These are phyloP conservation scores for Coilia nasus DNA, from an alignment of 2,797 vertebrate species.

Conservation along the genomic window DNA sequence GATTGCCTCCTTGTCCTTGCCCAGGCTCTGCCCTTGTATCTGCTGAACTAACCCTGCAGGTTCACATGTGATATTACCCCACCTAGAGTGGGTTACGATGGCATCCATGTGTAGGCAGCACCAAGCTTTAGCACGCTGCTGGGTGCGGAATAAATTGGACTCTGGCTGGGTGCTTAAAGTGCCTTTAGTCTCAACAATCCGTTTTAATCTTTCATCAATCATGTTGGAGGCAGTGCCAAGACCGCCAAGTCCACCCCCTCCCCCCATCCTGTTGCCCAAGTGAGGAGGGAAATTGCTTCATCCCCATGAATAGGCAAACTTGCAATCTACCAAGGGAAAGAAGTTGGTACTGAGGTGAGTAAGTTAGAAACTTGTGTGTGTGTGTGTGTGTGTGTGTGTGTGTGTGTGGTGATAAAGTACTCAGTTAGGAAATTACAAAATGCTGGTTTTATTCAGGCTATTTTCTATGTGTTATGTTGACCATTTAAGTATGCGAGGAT, in stretches of 20 bases:
- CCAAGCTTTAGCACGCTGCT: constrained; percentile 56
- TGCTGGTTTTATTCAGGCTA: not conserved
- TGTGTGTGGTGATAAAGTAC: constrained; percentile 29
- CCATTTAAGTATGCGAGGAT: not conserved
- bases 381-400: too few relatives aligned
- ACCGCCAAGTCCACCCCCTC: not conserved
- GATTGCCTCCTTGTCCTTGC: constrained; percentile 62
- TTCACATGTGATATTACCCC: constrained; percentile 58
- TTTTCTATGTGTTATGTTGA: not conserved
- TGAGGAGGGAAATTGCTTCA: constrained; percentile 65
- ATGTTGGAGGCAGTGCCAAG: constrained; percentile 68
- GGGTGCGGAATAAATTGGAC: constrained; percentile 71
- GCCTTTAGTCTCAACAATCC: constrained; percentile 80
- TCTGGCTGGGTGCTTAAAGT: constrained; percentile 75
- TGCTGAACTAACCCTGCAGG: constrained; percentile 47
- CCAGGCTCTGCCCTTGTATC: constrained; percentile 54
- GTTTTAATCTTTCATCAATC: constrained; percentile 86
- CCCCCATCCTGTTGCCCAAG: constrained; percentile 75
- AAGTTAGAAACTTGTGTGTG: constrained; percentile 34
- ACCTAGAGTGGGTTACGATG: constrained; percentile 59
- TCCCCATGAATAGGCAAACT: constrained; percentile 65
- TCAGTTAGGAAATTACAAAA: constrained; percentile 46
- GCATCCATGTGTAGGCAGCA: constrained; percentile 73
- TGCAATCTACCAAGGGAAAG: constrained; percentile 57
- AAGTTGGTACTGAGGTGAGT: constrained; percentile 69